Evolutionary conservation across 2,888 invertebrate species (phyloP).

Genomic region (Andrena marginata): DNA sequence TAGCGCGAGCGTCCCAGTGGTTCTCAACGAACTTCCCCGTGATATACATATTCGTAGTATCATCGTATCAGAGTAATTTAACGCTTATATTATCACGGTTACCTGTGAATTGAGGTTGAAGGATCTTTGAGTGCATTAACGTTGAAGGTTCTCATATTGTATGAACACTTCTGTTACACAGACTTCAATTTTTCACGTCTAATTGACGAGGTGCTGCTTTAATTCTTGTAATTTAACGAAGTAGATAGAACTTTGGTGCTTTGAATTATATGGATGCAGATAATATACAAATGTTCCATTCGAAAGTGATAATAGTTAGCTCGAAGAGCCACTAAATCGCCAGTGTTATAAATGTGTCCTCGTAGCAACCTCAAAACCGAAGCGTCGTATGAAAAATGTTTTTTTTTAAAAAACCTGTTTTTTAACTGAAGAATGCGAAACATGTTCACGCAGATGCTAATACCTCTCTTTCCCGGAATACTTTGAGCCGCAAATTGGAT

Average conservation of each 20-base stretch:
- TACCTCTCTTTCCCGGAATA: no score
- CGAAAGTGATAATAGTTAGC: no score
- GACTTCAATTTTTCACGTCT: not conserved
- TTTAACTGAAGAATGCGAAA: no score
- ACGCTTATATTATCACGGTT: not conserved
- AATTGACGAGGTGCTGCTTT: not conserved
- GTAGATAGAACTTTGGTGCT: not conserved
- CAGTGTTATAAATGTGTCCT: not conserved
- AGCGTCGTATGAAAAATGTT: no score
- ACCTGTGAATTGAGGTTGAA: constrained; percentile 3
- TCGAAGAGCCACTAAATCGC: not conserved
- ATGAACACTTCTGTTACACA: not conserved
- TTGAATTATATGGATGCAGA: no score
- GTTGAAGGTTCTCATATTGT: not conserved
- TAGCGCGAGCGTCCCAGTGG: no score
- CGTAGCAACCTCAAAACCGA: not conserved
- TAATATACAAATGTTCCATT: no score
- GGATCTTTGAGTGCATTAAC: not conserved
- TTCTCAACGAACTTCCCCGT: no score
- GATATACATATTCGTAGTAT: not conserved
- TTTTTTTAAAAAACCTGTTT: no score
- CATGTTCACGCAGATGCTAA: no score
- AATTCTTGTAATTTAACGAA: not conserved
- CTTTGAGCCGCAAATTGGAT: no score
- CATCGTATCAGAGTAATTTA: not conserved